A percentile compares a stretch with the other conserved stretches of the same genome.
These are phyloP conservation scores for Rambutsinella grinnellia DNA, from an alignment of 2,888 invertebrate genomes.

Conservation along the genomic window DNA sequence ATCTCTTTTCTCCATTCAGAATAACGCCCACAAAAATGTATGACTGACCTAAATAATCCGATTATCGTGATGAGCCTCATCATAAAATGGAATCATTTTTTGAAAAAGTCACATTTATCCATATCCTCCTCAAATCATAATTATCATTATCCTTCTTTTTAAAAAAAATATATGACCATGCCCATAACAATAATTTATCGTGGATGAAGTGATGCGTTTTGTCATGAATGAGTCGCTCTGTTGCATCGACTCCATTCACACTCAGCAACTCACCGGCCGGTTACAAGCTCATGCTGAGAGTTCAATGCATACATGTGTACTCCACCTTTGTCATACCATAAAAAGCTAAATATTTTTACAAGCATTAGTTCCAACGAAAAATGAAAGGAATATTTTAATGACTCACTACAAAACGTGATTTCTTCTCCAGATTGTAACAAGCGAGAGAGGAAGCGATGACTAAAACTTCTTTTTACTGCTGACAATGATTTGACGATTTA, in stretches of 20 bases:
- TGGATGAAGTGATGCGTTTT: background rate
- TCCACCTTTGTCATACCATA: conserved; percentile 5
- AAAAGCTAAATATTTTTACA: conserved; percentile 9
- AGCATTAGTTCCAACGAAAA: conserved; percentile 11
- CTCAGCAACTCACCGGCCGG: background rate
- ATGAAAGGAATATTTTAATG: conserved; percentile 30
- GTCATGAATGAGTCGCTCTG: background rate
- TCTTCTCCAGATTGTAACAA: background rate
- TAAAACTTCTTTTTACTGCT: background rate
- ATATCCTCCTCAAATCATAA: conserved; percentile 18
- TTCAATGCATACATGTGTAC: background rate
- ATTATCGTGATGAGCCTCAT: conserved; percentile 32
- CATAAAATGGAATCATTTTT: conserved; percentile 41
- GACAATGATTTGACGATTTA: background rate
- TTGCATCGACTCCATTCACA: conserved; percentile 3
- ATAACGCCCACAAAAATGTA: background rate
- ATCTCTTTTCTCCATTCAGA: conserved; percentile 3
- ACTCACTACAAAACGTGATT: conserved; percentile 23
- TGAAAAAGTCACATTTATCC: conserved; percentile 45
- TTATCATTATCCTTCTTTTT: conserved; percentile 2
- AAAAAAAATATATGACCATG: too few relatives aligned
- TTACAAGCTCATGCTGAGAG: conserved; percentile 27
- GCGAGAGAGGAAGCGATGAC: background rate
- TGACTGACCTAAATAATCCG: conserved; percentile 46
- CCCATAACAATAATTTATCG: background rate